phyloP scores from a whole-genome alignment of 2,797 vertebrate genomes.

The Eulemur rubriventer region DNA sequence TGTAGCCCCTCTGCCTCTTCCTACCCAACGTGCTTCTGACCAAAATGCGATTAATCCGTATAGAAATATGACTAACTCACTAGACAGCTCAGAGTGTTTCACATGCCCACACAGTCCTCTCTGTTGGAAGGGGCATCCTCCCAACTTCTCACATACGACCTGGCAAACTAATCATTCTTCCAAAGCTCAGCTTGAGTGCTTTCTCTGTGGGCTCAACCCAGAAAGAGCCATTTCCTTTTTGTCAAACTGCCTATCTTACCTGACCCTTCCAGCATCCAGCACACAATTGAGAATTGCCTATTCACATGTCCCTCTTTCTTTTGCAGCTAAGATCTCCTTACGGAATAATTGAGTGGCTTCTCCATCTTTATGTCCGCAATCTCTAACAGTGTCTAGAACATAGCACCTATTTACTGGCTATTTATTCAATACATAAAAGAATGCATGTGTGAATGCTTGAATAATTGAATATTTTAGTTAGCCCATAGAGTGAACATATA shows the following conservation, averaged over 20 bases:
- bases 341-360: background rate
- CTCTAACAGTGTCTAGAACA: background rate
- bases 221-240: background rate
- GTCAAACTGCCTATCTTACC: background rate
- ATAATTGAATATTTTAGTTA: background rate
- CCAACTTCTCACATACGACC: background rate
- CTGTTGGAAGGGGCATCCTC: background rate
- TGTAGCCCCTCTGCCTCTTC: background rate
- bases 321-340: background rate
- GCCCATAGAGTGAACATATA: background rate
- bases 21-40: background rate
- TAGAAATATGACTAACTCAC: background rate
- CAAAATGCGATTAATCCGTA: background rate
- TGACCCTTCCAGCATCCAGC: background rate
- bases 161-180: background rate
- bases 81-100: background rate
- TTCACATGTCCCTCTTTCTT: background rate
- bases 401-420: background rate
- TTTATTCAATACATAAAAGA: background rate
- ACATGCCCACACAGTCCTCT: background rate
- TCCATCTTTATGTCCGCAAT: background rate
- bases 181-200: background rate
- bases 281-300: background rate
- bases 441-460: background rate
- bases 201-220: background rate